Conservation (phyloP, 2,113 vertebrate genomes). For the Oostethus manadensis region DNA sequence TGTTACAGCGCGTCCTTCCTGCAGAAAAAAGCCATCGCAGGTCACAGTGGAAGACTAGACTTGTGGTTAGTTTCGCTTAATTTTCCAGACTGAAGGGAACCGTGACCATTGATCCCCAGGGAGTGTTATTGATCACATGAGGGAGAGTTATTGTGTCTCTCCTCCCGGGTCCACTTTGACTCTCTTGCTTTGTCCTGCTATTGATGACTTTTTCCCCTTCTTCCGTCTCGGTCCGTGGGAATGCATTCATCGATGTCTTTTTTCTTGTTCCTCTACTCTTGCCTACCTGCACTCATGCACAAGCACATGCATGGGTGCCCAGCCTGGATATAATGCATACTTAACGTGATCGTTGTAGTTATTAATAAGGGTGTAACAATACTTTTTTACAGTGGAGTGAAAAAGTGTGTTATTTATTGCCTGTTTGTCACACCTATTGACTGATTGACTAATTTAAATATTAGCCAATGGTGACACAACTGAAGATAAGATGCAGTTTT, state of each 20-base stretch:
- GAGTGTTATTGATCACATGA: constrained; percentile 51
- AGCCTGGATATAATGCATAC: not conserved
- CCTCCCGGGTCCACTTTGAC: constrained; percentile 29
- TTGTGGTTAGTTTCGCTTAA: constrained; percentile 38
- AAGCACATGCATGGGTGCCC: not conserved
- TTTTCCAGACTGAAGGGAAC: constrained; percentile 29
- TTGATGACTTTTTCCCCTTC: not conserved
- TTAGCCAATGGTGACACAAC: too few relatives aligned
- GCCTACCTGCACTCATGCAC: not conserved
- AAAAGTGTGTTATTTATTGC: too few relatives aligned
- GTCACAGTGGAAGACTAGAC: constrained; percentile 16
- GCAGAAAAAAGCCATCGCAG: not conserved
- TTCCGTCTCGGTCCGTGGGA: not conserved
- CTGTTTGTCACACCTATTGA: too few relatives aligned
- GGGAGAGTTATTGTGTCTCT: constrained; percentile 44
- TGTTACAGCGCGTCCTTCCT: not conserved
- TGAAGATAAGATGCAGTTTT: too few relatives aligned
- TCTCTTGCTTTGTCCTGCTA: not conserved
- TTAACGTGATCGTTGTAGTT: too few relatives aligned
- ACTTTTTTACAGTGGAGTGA: too few relatives aligned
- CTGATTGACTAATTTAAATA: too few relatives aligned
- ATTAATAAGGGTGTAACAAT: too few relatives aligned
- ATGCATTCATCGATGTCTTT: not conserved
- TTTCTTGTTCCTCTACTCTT: not conserved
- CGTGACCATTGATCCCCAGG: constrained; percentile 42